phyloP scores from a whole-genome alignment of 2,888 invertebrate species.

The Idaea dimidiata region DNA sequence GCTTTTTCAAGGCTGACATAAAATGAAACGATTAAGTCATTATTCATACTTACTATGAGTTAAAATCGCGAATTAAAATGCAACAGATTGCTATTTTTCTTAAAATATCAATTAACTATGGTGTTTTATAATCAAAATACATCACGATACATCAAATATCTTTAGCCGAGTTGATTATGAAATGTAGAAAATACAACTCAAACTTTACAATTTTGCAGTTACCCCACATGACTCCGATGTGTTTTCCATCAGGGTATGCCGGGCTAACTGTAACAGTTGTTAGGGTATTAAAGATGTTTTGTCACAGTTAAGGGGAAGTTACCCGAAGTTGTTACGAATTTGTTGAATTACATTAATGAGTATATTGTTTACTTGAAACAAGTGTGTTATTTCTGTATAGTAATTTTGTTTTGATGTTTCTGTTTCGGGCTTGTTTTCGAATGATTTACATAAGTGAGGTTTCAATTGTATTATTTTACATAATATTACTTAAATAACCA shows the following conservation, averaged over 20 bases:
- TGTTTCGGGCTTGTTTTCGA: constrained; percentile 9
- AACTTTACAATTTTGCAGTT: constrained; percentile 6
- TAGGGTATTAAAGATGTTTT: constrained; percentile 28
- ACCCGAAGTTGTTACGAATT: constrained; percentile 26
- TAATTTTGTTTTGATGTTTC: constrained; percentile 18
- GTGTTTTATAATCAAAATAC: too few species aligned
- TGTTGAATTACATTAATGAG: constrained; percentile 30
- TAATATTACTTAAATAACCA: neutral
- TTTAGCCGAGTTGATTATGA: too few species aligned
- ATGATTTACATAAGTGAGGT: neutral
- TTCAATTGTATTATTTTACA: neutral
- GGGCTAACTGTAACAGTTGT: constrained; percentile 18
- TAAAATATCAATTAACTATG: too few species aligned
- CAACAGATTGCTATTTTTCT: too few species aligned
- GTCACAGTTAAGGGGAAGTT: constrained; percentile 20
- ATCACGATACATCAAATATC: too few species aligned
- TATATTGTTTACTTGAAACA: constrained; percentile 22
- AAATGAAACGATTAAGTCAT: too few species aligned
- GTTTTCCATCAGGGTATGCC: constrained; percentile 10
- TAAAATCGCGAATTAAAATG: too few species aligned
- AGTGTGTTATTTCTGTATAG: constrained; percentile 19
- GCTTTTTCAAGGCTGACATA: too few species aligned
- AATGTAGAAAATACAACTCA: neutral
- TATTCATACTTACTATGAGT: too few species aligned
- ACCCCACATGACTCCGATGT: constrained; percentile 7